Base-by-base conservation (phyloP, 1,140 invertebrate genomes). In the Agrypnia vestita region DNA sequence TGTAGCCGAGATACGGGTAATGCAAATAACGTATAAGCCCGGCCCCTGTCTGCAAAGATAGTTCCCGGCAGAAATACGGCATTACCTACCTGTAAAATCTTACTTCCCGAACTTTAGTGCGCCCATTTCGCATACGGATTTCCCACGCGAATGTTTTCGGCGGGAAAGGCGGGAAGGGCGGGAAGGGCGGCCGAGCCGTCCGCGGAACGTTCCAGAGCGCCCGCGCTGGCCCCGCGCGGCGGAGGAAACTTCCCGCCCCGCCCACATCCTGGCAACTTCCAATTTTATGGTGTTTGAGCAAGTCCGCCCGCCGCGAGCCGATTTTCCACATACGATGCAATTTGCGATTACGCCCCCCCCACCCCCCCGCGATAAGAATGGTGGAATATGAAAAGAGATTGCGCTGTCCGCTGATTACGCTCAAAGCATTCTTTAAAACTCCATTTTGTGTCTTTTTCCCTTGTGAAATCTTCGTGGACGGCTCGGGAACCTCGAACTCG, bases 221-320 rank as follows among this genome's bases (percentile, higher is more conserved):
- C 61, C 10, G 10, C 43, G 10, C n/a, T 6, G 46, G 43, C 44
- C 13, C 10, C 10, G 35, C 43, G 35, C 10, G 44, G 35, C 43
- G 35, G 13, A 43, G 6, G 9, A 62, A 35, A 11, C 4, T 62
- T 62, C 61, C 7, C n/a, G 13, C 64, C 15, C 71, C 53, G 49
- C 71, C 72, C 76, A 51, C 71, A 51, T 67, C 61, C 56, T n/a
- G 84, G 86, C 87, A 87, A 89, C 89, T 90, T 87, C 88, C 89
- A 89, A 90, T 90, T 90, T 90, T 89, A 90, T 89, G 89, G 87
- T 89, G 87, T 88, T 87, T 88, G 88, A 86, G 86, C 87, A 88
- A 89, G 86, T 86, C 85, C 86, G 86, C 85, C 84, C 86, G 86
- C 85, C 84, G 76, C 77, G 59, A 78, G 61, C 75, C 79, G 82